Conservation (phyloP, 2,113 vertebrate species). For the Pseudolaguvia tuberculata region DNA sequence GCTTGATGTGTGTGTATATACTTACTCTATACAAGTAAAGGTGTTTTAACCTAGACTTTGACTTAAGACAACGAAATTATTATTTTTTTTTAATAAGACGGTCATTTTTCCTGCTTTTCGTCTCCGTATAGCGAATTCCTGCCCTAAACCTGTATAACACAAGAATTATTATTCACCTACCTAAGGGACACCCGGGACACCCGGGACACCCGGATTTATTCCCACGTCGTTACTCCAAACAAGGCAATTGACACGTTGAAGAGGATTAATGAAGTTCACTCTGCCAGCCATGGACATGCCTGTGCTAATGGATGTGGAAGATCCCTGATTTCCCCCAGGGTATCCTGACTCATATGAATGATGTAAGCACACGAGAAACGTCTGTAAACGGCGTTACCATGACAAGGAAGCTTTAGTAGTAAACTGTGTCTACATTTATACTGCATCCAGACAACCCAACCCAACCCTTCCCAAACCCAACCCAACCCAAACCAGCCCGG, state of each 20-base stretch:
- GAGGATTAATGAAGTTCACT: not conserved
- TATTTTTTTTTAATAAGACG: not conserved
- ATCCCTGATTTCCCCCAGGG: conserved; percentile 28
- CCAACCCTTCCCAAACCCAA: not conserved
- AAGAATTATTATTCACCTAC: not conserved
- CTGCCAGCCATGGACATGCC: conserved; percentile 7
- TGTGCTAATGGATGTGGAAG: conserved; percentile 36
- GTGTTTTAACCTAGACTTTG: not conserved
- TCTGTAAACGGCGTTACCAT: conserved; percentile 16
- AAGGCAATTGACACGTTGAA: conserved; percentile 7
- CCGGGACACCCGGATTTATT: conserved; percentile 1
- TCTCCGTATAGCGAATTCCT: not conserved
- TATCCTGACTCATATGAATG: conserved; percentile 36
- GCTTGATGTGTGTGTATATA: not conserved
- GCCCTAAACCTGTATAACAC: not conserved
- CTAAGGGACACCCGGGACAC: not conserved
- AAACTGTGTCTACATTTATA: conserved; percentile 26
- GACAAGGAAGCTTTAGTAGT: conserved; percentile 31
- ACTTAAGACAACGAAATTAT: too few species aligned
- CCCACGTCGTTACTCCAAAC: not conserved
- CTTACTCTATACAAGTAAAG: too few species aligned
- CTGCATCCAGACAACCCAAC: conserved; percentile 13
- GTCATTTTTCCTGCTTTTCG: not conserved
- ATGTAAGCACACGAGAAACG: conserved; percentile 31
- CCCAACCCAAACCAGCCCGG: conserved; percentile 20